Evolutionary conservation across 2,888 invertebrate genomes (phyloP), one percentile per base, ranked within the genome.

Genomic region (Smittia aterrima): DNA sequence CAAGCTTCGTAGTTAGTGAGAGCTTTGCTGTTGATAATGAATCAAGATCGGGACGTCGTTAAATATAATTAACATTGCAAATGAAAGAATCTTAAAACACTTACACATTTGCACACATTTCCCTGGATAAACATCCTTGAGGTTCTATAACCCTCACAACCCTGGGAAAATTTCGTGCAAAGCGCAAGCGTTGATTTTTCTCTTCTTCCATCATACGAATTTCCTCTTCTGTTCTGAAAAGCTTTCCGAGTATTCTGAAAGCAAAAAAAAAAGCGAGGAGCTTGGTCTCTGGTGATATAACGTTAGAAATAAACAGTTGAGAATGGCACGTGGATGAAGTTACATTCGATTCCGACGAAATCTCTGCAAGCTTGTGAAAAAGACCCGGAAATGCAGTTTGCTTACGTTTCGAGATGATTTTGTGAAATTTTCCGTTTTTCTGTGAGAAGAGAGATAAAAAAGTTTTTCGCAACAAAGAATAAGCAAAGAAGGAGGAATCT

Each of bases 121-220:
- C 72, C 72, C 72, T 62, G 72, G 72, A 72, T 72, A 38, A 38
- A 72, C 54, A 72, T 72, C 72, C 72, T 72, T 72, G 72, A 72
- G 58, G 58, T 71, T 72, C 72, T 53, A 70, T 54, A 70, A 70
- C 70, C 70, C 72, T 72, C 72, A 72, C 72, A 72, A 72, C 72
- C 72, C 72, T 72, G 72, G 72, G 72, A 72, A 72, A 72, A 58
- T 54, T 72, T 54, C 72, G 18, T 72, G 18, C 24, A 72, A 25
- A 16, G 72, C 72, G 72, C 53, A 53, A n/a, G 38, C 72, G 72
- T 54, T 54, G 54, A 18, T 40, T 72, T 38, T 58, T 27, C 27
- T 54, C 38, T 62, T 72, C 58, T 32, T 62, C 58, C 25, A 27
- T 58, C 58, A 22, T 22, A 64, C 64, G 25, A 58, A 22, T 22